Conservation (phyloP, 2,888 invertebrate species). For the Nasonovia ribisnigri region DNA sequence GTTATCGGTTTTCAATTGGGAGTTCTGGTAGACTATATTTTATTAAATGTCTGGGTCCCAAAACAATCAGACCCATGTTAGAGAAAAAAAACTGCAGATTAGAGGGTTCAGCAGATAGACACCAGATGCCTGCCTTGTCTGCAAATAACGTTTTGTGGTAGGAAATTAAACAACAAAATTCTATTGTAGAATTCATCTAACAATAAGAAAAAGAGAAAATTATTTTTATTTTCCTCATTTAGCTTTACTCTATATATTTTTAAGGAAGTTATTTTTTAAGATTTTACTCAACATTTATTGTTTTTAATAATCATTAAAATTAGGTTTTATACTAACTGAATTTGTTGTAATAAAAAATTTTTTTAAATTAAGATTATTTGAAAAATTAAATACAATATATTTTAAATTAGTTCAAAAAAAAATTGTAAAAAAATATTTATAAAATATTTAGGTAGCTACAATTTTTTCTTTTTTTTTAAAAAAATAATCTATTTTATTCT, state of each 20-base stretch:
- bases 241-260: not conserved
- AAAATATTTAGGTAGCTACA: not conserved
- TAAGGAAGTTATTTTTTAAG: not conserved
- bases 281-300: not conserved
- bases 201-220: not conserved
- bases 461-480: no score
- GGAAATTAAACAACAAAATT: constrained; percentile 44
- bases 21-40: constrained; percentile 52
- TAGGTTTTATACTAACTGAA: not conserved
- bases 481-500: not conserved
- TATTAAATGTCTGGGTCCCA: constrained; percentile 53
- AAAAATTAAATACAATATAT: not conserved
- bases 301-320: not conserved
- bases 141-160: constrained; percentile 56
- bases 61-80: constrained; percentile 54
- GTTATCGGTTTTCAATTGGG: constrained; percentile 62
- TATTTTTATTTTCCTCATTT: not conserved
- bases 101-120: constrained; percentile 47
- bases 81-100: constrained; percentile 43
- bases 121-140: constrained; percentile 58
- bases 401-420: not conserved
- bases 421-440: not conserved
- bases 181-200: constrained; percentile 6
- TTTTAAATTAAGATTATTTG: not conserved
- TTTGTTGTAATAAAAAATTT: not conserved